These are phyloP conservation scores for Urocitellus parryii DNA, from an alignment of 2,113 vertebrate genomes.

Conservation along the genomic window DNA sequence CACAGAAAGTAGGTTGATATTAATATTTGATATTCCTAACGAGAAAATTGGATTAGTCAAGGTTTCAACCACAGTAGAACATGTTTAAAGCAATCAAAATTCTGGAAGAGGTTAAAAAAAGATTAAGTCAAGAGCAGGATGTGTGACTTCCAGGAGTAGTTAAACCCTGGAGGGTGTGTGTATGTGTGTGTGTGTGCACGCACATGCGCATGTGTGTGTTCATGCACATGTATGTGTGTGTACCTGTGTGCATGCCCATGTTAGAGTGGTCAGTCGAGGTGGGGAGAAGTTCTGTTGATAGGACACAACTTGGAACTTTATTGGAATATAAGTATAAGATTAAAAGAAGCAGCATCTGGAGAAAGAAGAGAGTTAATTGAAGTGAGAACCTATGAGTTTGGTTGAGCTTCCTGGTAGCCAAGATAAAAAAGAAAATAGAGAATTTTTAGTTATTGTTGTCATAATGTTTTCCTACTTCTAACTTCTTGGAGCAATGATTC, in stretches of 20 bases:
- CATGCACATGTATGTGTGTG: too few relatives aligned
- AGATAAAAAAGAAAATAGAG: slow-evolving; percentile 13
- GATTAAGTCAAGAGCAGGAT: background rate
- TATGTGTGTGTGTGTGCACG: too few relatives aligned
- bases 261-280: background rate
- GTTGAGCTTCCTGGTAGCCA: slow-evolving; percentile 40
- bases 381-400: background rate
- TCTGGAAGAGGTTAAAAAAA: background rate
- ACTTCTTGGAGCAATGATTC: background rate
- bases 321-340: background rate
- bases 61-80: slow-evolving; percentile 60
- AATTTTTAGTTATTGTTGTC: background rate
- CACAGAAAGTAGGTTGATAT: background rate
- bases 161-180: background rate
- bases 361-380: background rate
- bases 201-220: too few relatives aligned
- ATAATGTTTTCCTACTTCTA: background rate
- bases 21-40: slow-evolving; percentile 40
- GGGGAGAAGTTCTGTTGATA: background rate
- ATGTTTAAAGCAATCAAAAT: slow-evolving; percentile 50
- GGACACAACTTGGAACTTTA: background rate
- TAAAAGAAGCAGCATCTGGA: background rate
- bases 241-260: background rate
- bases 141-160: background rate
- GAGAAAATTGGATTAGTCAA: slow-evolving; percentile 50